Percentiles rank a stretch among this genome's conserved stretches.
These are phyloP conservation scores for Nicator chloris DNA, from an alignment of 2,113 vertebrate genomes.

Conservation along the genomic window DNA sequence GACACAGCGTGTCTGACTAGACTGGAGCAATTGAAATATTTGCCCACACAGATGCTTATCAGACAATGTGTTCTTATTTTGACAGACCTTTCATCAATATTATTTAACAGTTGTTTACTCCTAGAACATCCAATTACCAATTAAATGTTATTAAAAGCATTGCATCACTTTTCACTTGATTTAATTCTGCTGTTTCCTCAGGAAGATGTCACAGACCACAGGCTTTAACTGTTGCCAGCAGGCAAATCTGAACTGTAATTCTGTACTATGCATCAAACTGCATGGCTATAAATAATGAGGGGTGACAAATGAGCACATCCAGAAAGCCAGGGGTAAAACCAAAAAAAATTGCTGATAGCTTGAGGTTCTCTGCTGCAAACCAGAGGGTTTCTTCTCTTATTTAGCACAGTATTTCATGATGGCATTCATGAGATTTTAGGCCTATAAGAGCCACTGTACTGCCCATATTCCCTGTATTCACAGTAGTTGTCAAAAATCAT, in stretches of 20 bases:
- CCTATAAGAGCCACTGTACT: background rate
- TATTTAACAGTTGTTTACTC: conserved; percentile 38
- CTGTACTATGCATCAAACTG: background rate
- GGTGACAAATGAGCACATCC: background rate
- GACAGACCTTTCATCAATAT: conserved; percentile 22
- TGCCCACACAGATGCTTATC: background rate
- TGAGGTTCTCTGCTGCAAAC: background rate
- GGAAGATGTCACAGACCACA: background rate
- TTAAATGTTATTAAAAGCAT: conserved; percentile 32
- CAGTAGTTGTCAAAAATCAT: conserved; percentile 22
- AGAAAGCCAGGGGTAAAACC: background rate
- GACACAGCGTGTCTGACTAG: background rate
- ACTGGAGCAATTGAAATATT: conserved; percentile 29
- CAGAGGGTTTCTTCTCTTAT: background rate
- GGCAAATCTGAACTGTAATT: background rate
- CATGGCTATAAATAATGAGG: background rate
- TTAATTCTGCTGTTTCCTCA: background rate
- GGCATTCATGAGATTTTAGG: background rate
- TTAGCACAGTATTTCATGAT: background rate
- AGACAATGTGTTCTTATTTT: conserved; percentile 5
- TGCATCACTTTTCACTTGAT: background rate
- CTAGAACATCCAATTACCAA: background rate
- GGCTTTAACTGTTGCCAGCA: background rate
- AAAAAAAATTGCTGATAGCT: background rate
- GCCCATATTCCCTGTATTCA: background rate